Conservation (phyloP, 2,797 vertebrate species). For the Diplodus puntazzo region DNA sequence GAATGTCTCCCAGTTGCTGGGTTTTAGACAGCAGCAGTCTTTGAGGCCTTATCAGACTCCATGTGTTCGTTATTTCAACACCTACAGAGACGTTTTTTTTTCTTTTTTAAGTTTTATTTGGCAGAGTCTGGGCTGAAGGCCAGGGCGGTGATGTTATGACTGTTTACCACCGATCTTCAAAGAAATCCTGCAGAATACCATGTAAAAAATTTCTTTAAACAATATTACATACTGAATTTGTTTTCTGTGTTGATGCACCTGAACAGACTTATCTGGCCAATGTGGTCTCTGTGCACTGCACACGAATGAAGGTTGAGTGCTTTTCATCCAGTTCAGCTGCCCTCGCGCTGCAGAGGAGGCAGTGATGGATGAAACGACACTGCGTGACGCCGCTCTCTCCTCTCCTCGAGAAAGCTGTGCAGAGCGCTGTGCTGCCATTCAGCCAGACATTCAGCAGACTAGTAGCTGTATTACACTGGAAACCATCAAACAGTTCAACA, state of each 20-base stretch:
- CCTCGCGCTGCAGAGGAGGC: constrained; percentile 17
- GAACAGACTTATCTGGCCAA: neutral
- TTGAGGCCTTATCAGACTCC: constrained; percentile 11
- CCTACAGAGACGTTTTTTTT: neutral
- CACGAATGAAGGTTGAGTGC: constrained; percentile 23
- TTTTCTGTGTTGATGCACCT: neutral
- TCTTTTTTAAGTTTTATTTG: neutral
- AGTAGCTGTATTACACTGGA: neutral
- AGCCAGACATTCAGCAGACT: neutral
- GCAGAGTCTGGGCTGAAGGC: constrained; percentile 33
- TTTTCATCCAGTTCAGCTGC: constrained; percentile 15
- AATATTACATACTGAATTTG: neutral
- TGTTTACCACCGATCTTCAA: constrained; percentile 27
- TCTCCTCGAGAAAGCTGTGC: constrained; percentile 21
- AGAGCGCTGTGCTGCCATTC: neutral
- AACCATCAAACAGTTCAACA: constrained; percentile 12
- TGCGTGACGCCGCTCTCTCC: neutral
- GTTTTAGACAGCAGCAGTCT: constrained; percentile 18
- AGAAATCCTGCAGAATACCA: constrained; percentile 37
- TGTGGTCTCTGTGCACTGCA: constrained; percentile 2
- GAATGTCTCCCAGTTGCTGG: constrained; percentile 32
- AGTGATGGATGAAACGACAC: constrained; percentile 31
- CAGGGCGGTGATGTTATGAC: constrained; percentile 31
- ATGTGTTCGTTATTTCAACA: constrained; percentile 17
- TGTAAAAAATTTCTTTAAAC: constrained; percentile 8